Base-by-base conservation (phyloP, 2,797 vertebrate genomes). In the Semotilus atromaculatus region DNA sequence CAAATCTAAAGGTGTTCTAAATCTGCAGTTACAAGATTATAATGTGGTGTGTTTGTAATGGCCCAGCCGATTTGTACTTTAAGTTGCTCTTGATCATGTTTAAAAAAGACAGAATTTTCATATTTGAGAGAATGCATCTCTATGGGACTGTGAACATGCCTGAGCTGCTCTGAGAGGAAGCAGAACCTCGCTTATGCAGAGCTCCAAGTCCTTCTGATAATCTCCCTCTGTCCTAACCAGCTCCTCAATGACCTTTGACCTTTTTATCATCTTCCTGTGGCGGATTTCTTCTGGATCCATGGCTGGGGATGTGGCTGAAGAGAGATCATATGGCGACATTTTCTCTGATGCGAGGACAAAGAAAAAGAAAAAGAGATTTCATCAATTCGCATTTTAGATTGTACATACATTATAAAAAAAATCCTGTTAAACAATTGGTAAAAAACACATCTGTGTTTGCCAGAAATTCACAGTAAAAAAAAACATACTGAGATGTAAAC, bases 181-280 rank as follows among this genome's bases (percentile, higher is more conserved):
- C 81, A 99, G 94, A 88, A 99, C 97, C 87, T 98, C 96, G 89
- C 88, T 94, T 89, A 99, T 94, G 86, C 97, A 99, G 82, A 98
- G 94, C 89, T 98, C 96, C 92, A 99, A 90, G 83, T 97, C 95
- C 0, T 90, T 96, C 89, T 97, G 93, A 86, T 95, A 98, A 90
- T 98, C 98, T 78, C 91, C 97, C 85, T 99, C 98, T 0, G 98
- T 99, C 94, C 98, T 97, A 66, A 98, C 87, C 23, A 99, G 95
- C 88, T 99, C 98, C 82, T 95, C 82, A 0, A 99, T 97, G 91
- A 99, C 95, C 90, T 97, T 99, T 10, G 91, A 93, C 84, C 98
- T 96, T 86, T 93, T 97, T 55, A 89, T 94, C 97, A 99, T 98
- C 95, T 97, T 97, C 82, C 92, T 92, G 5, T 38, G 88, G 9